Conservation (phyloP, 2,113 vertebrate species). For the Gymnorhina tibicen region DNA sequence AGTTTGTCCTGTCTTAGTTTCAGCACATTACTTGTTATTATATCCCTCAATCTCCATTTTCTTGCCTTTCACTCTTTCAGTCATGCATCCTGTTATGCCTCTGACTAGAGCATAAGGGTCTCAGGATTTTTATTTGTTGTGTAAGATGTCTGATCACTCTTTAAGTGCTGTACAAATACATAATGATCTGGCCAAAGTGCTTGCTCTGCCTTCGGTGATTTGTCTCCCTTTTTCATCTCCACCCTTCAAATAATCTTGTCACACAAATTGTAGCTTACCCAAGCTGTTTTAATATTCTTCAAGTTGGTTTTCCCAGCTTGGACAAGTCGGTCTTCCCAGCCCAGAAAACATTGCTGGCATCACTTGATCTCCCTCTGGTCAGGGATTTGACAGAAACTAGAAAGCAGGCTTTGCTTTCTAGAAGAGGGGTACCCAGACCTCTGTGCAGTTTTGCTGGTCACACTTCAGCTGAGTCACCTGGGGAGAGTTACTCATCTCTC, state of each 20-base stretch:
- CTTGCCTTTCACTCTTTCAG: not conserved
- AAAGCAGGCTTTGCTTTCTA: not conserved
- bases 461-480: not conserved
- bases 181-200: not conserved
- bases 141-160: not conserved
- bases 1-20: not conserved
- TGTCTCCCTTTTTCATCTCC: not conserved
- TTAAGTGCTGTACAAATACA: not conserved
- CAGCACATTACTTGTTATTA: not conserved
- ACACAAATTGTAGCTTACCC: not conserved
- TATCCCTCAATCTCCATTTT: not conserved
- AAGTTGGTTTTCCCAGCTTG: not conserved
- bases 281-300: not conserved
- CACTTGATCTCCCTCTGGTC: not conserved
- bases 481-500: not conserved
- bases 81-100: not conserved
- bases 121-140: not conserved
- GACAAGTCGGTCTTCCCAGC: not conserved
- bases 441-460: not conserved
- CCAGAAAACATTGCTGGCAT: not conserved
- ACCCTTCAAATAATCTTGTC: not conserved
- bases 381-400: not conserved
- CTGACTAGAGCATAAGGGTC: not conserved
- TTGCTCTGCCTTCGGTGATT: not conserved
- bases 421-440: not conserved